Conservation (phyloP, 2,888 invertebrate genomes). For the Noctua comes region DNA sequence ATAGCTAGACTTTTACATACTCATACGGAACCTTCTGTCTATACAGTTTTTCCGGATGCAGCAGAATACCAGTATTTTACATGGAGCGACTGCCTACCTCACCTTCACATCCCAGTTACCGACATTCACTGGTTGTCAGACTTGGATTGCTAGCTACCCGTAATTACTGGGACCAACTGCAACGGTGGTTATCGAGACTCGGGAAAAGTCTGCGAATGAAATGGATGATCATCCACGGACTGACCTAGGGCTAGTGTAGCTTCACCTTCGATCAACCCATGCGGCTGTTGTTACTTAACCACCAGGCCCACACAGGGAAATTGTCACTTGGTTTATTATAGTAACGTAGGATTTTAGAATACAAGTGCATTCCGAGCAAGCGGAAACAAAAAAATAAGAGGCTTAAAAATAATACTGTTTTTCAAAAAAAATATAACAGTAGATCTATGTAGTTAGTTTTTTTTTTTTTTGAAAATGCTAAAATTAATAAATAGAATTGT, state of each 20-base stretch:
- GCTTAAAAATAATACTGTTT: no score
- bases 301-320: background rate
- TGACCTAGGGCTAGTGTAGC: background rate
- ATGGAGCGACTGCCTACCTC: background rate
- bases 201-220: background rate
- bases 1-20: background rate
- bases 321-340: background rate
- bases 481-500: background rate
- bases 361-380: no score
- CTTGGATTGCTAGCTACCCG: background rate
- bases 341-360: background rate
- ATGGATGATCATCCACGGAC: background rate
- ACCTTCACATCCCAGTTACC: background rate
- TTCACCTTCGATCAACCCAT: background rate
- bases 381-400: background rate
- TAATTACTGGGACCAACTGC: background rate
- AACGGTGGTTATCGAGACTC: background rate
- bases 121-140: no score
- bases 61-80: background rate
- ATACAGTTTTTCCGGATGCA: background rate
- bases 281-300: background rate
- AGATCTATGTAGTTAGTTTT: no score
- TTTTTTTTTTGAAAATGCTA: no score
- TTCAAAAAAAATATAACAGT: no score
- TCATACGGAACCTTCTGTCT: background rate